Conservation (phyloP, 2,888 invertebrate genomes). For the Drosophila prostipennis region DNA sequence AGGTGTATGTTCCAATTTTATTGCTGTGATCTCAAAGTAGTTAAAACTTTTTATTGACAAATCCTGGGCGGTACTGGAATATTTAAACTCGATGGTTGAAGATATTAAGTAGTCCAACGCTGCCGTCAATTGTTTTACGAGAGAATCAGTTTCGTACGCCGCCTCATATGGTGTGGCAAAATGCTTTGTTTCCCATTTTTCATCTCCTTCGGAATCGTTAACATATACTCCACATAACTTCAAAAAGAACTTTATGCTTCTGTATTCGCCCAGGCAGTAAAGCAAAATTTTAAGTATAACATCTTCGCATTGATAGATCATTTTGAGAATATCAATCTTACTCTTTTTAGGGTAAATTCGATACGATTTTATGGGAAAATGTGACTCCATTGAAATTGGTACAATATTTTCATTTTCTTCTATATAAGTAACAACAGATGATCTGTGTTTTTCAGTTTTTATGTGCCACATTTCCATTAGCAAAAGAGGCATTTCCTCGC, state of each 20-base stretch:
- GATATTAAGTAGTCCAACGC: background rate
- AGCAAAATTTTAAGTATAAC: background rate
- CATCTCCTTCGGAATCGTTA: background rate
- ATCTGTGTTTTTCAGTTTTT: background rate
- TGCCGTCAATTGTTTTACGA: background rate
- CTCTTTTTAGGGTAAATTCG: background rate
- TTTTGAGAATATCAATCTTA: background rate
- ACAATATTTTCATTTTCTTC: background rate
- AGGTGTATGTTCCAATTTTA: conserved; percentile 2
- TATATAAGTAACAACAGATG: background rate
- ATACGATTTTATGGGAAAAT: background rate
- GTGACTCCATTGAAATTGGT: background rate
- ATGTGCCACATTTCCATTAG: background rate
- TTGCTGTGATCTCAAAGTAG: conserved; percentile 8
- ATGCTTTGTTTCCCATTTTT: background rate
- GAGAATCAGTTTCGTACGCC: background rate
- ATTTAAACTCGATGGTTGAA: background rate
- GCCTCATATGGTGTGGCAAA: background rate
- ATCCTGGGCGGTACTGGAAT: background rate
- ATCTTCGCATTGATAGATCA: background rate
- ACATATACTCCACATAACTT: background rate
- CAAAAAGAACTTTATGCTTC: background rate
- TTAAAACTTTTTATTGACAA: background rate
- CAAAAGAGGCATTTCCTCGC: background rate
- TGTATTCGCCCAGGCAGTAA: background rate